Conservation (phyloP, 2,113 vertebrate species). For the Prietella phreatophila region DNA sequence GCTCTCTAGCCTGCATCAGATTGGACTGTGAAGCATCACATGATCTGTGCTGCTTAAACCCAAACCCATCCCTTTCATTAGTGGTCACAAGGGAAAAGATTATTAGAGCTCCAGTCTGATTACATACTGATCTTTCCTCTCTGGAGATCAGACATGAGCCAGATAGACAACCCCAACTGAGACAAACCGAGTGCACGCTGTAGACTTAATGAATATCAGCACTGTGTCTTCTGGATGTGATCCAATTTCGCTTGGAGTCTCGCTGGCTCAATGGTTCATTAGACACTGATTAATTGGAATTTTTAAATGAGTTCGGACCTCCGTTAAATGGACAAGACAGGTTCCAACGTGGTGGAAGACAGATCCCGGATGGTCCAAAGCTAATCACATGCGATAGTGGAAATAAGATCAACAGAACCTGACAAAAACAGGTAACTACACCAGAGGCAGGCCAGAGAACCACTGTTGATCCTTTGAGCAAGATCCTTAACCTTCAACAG, state of each 20-base stretch:
- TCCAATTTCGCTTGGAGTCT: neutral
- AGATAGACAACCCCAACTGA: neutral
- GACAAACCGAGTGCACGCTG: neutral
- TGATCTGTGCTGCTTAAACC: conserved; percentile 5
- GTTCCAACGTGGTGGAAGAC: neutral
- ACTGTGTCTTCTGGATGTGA: neutral
- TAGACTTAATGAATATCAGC: conserved; percentile 20
- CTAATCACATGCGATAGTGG: neutral
- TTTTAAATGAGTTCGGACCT: conserved; percentile 17
- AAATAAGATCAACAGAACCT: neutral
- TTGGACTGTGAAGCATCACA: neutral
- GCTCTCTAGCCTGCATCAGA: neutral
- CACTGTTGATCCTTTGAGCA: neutral
- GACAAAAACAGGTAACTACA: neutral
- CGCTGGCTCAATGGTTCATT: neutral
- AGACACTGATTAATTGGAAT: neutral
- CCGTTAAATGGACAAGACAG: neutral
- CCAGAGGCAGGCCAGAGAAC: neutral
- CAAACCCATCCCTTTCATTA: conserved; percentile 15
- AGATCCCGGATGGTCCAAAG: neutral
- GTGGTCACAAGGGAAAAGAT: conserved; percentile 15
- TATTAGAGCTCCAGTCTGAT: conserved; percentile 33
- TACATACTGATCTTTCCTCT: conserved; percentile 35
- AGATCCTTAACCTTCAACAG: neutral
- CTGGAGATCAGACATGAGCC: conserved; percentile 25